phyloP scores from a whole-genome alignment of 2,113 vertebrate species.

The Syngnathus scovelli region DNA sequence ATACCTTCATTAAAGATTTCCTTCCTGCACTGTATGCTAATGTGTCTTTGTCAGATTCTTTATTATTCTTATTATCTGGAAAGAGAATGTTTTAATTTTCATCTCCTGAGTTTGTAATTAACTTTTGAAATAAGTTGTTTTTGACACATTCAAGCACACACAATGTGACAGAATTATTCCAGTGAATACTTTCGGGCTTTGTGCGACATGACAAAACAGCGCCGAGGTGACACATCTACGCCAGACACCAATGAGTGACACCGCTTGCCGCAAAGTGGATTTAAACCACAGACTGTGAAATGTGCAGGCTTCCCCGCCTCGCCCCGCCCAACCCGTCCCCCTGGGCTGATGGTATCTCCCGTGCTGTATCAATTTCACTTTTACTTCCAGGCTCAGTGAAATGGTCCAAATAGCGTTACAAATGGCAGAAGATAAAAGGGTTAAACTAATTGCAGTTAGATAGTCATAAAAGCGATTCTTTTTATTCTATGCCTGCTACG shows the following conservation, averaged over 20 bases:
- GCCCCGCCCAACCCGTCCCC: conserved; percentile 55
- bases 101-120: conserved; percentile 46
- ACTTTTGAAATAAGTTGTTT: conserved; percentile 4
- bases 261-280: conserved; percentile 35
- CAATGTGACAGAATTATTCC: not conserved
- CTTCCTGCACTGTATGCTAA: conserved; percentile 70
- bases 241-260: not conserved
- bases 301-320: conserved; percentile 49
- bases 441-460: conserved; percentile 75
- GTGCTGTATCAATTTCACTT: conserved; percentile 70
- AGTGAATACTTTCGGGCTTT: not conserved
- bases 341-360: conserved; percentile 73
- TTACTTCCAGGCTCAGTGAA: conserved; percentile 72
- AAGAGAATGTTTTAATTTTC: conserved; percentile 60
- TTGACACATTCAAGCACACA: not conserved
- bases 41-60: conserved; percentile 63
- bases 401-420: conserved; percentile 74
- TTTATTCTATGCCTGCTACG: conserved; percentile 66
- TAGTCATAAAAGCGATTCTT: conserved; percentile 72
- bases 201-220: not conserved
- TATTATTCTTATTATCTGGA: conserved; percentile 62
- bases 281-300: conserved; percentile 71
- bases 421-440: conserved; percentile 75
- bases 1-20: conserved; percentile 73
- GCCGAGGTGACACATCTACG: not conserved